phyloP scores from a whole-genome alignment of 2,113 vertebrate genomes.

The Ophiodon elongatus region DNA sequence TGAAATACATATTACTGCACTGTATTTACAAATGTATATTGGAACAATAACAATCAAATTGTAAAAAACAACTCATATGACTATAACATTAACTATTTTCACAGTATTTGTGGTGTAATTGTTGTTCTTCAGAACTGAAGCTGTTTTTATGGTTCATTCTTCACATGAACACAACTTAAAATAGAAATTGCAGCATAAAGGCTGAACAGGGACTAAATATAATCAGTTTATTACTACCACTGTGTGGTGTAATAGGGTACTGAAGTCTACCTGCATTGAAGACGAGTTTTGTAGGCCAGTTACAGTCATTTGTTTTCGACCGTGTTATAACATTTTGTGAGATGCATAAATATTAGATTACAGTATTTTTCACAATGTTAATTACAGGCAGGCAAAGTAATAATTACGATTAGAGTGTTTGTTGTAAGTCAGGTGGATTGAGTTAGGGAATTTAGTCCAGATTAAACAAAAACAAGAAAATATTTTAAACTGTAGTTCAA shows the following conservation, averaged over 20 bases:
- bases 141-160: neutral
- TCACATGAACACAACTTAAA: neutral
- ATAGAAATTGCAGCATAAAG: neutral
- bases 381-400: no score
- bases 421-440: neutral
- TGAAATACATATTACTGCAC: neutral
- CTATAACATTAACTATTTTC: neutral
- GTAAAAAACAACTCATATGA: neutral
- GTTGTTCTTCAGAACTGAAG: no score
- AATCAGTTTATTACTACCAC: neutral
- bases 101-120: neutral
- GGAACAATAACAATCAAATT: neutral
- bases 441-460: neutral
- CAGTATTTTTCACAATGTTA: neutral
- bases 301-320: neutral
- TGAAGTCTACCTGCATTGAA: neutral
- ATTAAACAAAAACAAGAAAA: no score
- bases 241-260: neutral
- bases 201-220: neutral
- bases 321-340: neutral
- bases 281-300: neutral
- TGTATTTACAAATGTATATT: neutral
- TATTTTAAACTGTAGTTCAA: no score
- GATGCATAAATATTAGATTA: neutral
- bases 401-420: neutral